Conservation (phyloP, 2,113 vertebrate species). For the Albula goreensis region DNA sequence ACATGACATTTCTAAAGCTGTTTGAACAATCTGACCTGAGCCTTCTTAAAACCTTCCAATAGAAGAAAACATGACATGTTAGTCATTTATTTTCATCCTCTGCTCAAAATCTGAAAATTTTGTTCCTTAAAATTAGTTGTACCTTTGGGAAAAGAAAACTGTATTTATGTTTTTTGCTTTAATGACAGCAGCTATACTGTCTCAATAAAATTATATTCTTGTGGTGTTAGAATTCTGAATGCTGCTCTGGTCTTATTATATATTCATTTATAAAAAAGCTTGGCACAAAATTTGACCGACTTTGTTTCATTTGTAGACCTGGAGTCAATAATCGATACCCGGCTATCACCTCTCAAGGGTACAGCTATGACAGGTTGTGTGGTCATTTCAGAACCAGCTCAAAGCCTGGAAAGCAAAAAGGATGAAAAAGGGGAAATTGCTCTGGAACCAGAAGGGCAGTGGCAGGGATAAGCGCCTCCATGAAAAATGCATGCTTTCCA, state of each 20-base stretch:
- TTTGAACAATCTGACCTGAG: neutral
- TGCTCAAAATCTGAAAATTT: neutral
- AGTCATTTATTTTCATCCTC: neutral
- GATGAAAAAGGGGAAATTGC: slow-evolving; percentile 25
- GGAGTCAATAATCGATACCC: neutral
- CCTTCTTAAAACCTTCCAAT: neutral
- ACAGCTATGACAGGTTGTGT: neutral
- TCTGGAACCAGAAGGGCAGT: slow-evolving; percentile 51
- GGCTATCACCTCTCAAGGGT: neutral
- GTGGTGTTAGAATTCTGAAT: neutral
- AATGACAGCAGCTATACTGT: too few relatives aligned
- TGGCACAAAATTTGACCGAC: neutral
- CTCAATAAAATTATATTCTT: neutral
- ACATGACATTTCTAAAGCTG: slow-evolving; percentile 4
- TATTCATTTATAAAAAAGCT: neutral
- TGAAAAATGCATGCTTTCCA: slow-evolving; percentile 67
- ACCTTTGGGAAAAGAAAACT: too few relatives aligned
- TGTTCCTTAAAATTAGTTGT: neutral
- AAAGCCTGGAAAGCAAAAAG: neutral
- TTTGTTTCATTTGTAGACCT: neutral
- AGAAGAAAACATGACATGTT: neutral
- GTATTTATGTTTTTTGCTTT: too few relatives aligned
- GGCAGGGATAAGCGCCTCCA: slow-evolving; percentile 60
- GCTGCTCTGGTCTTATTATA: neutral
- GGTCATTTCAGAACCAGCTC: slow-evolving; percentile 16